Conservation (phyloP, 1,140 invertebrate species). For the Mylabris phalerata region DNA sequence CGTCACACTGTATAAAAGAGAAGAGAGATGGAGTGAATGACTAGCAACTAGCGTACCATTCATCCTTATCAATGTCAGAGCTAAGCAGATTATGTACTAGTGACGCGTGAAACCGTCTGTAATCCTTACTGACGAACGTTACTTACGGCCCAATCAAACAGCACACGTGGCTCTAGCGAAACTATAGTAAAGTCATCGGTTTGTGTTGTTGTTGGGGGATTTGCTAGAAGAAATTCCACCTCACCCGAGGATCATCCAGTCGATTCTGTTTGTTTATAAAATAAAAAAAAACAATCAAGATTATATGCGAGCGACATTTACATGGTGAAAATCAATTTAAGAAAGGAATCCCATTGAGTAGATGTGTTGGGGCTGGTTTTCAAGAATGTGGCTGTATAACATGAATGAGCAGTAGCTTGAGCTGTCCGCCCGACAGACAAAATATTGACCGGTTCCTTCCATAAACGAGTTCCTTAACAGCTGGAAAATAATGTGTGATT, state of each 20-base stretch:
- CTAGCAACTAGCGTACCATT: constrained; percentile 31
- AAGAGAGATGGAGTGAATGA: constrained; percentile 1
- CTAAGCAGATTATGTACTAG: constrained; percentile 43
- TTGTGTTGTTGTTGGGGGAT: constrained; percentile 2
- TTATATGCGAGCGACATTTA: not conserved
- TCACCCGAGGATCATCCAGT: constrained; percentile 22
- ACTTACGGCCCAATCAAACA: constrained; percentile 39
- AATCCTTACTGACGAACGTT: constrained; percentile 39
- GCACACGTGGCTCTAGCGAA: constrained; percentile 31
- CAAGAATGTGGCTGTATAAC: constrained; percentile 17
- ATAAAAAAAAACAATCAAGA: not conserved
- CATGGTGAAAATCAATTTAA: not conserved
- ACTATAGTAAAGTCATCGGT: constrained; percentile 13
- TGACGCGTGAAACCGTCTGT: constrained; percentile 43
- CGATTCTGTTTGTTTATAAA: constrained; percentile 19
- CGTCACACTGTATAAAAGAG: too few species aligned
- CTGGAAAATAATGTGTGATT: constrained; percentile 25
- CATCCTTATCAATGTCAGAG: constrained; percentile 41
- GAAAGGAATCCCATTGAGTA: constrained; percentile 9
- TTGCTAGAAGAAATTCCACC: constrained; percentile 19
- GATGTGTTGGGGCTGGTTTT: constrained; percentile 11
- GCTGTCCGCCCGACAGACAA: constrained; percentile 17
- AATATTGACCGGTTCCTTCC: constrained; percentile 20
- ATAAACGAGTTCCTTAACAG: constrained; percentile 24
- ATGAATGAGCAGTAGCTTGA: constrained; percentile 24